Evolutionary conservation across 1,140 invertebrate species (phyloP).

Genomic region (Centruroides sculpturatus): DNA sequence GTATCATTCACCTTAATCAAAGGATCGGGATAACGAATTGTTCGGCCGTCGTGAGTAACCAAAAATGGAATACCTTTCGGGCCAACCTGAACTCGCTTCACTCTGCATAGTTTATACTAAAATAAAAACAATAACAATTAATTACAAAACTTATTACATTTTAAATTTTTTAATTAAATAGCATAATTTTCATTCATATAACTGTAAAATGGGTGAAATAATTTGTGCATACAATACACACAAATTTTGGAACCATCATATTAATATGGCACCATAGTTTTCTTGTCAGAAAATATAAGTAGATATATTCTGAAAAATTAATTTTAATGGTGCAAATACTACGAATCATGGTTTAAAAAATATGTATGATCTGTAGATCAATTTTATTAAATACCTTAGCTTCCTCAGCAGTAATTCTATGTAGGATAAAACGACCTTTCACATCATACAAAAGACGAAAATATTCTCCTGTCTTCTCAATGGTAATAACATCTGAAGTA

Average conservation of each 20-base stretch:
- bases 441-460: conserved; percentile 98
- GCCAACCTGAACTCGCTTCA: conserved; percentile 64
- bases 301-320: not conserved
- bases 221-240: not conserved
- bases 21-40: conserved; percentile 96
- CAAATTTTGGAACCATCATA: not conserved
- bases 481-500: conserved; percentile 88
- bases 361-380: not conserved
- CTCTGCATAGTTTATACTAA: conserved; percentile 97
- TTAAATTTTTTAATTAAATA: too few relatives aligned
- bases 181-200: not conserved
- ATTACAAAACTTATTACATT: too few relatives aligned
- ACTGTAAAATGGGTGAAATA: not conserved
- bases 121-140: conserved; percentile 28
- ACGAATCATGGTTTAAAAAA: too few relatives aligned
- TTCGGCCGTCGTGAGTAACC: conserved; percentile 93
- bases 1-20: conserved; percentile 94
- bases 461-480: conserved; percentile 94
- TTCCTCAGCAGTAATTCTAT: conserved; percentile 92
- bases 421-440: conserved; percentile 94
- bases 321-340: too few relatives aligned
- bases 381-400: conserved; percentile 55
- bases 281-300: not conserved
- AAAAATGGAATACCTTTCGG: conserved; percentile 92
- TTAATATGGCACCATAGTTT: not conserved